Percentiles rank a stretch among this genome's conserved stretches.
Evolutionary conservation across 1,140 invertebrate genomes (phyloP).

Genomic region (Pseudoatta argentina): DNA sequence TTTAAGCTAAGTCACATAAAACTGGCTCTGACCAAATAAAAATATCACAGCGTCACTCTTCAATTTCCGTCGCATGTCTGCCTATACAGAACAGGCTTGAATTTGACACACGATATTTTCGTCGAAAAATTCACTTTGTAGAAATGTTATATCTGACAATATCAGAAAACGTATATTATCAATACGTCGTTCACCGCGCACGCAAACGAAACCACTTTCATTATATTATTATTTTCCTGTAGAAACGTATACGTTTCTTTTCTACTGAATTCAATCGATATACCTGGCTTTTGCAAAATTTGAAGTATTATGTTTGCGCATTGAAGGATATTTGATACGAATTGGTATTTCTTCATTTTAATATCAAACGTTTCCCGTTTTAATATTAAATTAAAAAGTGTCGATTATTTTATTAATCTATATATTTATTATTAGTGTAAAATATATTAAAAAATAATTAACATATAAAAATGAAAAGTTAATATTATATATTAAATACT

Average conservation of each 20-base stretch:
- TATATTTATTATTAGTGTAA: neutral
- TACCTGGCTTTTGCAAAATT: neutral
- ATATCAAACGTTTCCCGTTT: too few relatives aligned
- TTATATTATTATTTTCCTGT: slow-evolving; percentile 13
- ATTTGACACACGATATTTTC: slow-evolving; percentile 54
- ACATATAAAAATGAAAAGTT: slow-evolving; percentile 1
- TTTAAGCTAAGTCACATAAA: slow-evolving; percentile 53
- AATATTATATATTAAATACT: slow-evolving; percentile 2
- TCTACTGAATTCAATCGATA: neutral
- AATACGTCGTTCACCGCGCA: neutral
- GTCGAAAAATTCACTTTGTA: slow-evolving; percentile 43
- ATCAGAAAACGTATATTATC: slow-evolving; percentile 33
- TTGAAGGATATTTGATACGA: neutral
- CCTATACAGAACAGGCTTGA: slow-evolving; percentile 6
- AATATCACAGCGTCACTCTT: slow-evolving; percentile 28
- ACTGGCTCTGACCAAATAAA: slow-evolving; percentile 45
- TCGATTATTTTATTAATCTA: neutral
- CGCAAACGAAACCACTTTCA: neutral
- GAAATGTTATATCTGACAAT: slow-evolving; percentile 43
- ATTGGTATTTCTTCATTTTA: neutral
- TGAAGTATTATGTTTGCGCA: neutral
- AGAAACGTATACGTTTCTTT: neutral
- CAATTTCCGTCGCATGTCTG: slow-evolving; percentile 28
- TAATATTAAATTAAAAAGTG: neutral
- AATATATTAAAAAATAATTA: neutral